These are phyloP conservation scores for Xylocopa sonorina DNA, from an alignment of 1,140 invertebrate species.

Conservation along the genomic window DNA sequence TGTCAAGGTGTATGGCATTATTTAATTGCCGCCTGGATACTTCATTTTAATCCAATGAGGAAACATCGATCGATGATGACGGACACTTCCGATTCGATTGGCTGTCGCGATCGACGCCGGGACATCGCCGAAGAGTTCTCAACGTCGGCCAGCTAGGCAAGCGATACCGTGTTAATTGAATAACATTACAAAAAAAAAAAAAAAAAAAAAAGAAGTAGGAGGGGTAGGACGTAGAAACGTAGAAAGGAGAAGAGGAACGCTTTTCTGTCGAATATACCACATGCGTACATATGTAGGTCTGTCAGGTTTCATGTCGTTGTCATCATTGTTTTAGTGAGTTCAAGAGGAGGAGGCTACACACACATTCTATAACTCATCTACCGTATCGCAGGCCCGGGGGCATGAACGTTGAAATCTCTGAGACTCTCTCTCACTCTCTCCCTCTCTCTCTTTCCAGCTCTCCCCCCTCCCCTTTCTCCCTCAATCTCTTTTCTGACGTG, in stretches of 20 bases:
- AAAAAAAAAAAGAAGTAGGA: not conserved
- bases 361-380: constrained; percentile 42
- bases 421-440: constrained; percentile 48
- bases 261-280: constrained; percentile 4
- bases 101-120: constrained; percentile 33
- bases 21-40: constrained; percentile 46
- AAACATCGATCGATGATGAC: constrained; percentile 35
- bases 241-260: constrained; percentile 1
- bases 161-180: constrained; percentile 66
- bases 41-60: constrained; percentile 31
- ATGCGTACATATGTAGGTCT: constrained; percentile 6
- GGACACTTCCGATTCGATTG: constrained; percentile 38
- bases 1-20: constrained; percentile 38
- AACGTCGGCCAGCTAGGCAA: constrained; percentile 77
- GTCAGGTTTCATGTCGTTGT: constrained; percentile 24
- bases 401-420: constrained; percentile 69
- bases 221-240: not conserved
- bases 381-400: constrained; percentile 77
- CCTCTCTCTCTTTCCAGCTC: not conserved
- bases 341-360: constrained; percentile 41
- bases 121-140: constrained; percentile 61
- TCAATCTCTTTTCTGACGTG: constrained; percentile 39
- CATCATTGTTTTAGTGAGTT: constrained; percentile 17
- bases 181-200: not conserved
- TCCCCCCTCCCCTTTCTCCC: constrained; percentile 39